Evolutionary conservation across 1,140 invertebrate genomes (phyloP), one percentile per base, ranked within the genome.

Genomic region (Dreissena polymorpha): DNA sequence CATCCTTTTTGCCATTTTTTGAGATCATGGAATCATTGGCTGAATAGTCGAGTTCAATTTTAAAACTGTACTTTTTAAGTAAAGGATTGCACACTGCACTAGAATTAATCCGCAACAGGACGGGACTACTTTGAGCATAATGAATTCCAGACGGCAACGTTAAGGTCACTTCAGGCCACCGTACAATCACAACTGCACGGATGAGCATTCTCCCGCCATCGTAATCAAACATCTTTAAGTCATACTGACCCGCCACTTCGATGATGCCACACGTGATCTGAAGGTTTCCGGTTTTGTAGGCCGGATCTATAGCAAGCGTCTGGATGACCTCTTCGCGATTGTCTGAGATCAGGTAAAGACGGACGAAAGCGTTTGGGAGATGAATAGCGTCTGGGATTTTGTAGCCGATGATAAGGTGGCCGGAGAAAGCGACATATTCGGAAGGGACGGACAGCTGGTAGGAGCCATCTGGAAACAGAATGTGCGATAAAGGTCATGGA

Each of bases 121-220:
- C 80, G 80, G 80, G 55, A 75, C 29, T 63, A 75, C 71, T 83
- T 75, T 83, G 80, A 74, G 80, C 80, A 69, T 29, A 65, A 75
- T 83, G 72, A 16, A 63, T 53, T 16, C 27, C 10, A 25, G 72
- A 72, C n/a, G 80, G 80, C 55, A 83, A 68, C 12, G 55, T 23
- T 29, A 83, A 23, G 16, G 29, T 49, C 7, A 83, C 67, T 3
- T 57, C 60, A 13, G 80, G 80, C 80, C 80, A 83, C 12, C 80
- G 63, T 25, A 83, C 80, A 53, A 83, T 69, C 18, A 75, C 27
- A 57, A 39, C 21, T 18, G 57, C 50, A 12, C 80, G 80, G 2
- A 39, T 25, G 14, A 83, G 70, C 10, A 83, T 29, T 6, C 57
- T 57, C 10, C 80, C 72, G n/a, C 72, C 80, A n/a, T 10, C 64